Evolutionary conservation across 37 sponge, comb jelly and placozoan genomes (phyloP), one percentile per base, ranked within the genome.

Genomic region (Aphrocallistes beatrix): DNA sequence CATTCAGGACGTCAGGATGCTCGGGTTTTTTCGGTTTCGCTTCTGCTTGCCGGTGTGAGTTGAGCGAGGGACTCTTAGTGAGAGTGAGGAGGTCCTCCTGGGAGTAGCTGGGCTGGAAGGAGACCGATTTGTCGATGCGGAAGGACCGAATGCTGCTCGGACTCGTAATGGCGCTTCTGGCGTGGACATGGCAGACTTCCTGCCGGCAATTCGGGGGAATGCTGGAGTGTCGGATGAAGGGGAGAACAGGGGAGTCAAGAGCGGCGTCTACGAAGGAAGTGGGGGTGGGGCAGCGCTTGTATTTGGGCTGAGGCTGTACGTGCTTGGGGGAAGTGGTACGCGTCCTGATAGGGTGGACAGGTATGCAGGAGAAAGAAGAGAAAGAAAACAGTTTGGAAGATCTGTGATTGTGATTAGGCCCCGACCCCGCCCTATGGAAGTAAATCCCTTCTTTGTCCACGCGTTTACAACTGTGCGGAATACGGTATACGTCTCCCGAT

Each of bases 211-310:
- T 60, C 6, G 75, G 21, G 8, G 75, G 75, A 21, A 60, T 6
- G 75, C 75, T 60, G 10, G 75, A 32, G 75, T 60, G 75, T 13
- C 75, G 25, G 32, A 28, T 60, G 75, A 60, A 60, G 8, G 75
- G 34, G 25, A 60, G 75, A 28, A 30, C 3, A 6, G 75, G 75
- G 34, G 28, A 25, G 75, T 60, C 34, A 19, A 13, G 45, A 16
- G 13, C 13, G 45, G 10, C 45, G 10, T 60, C 75, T 60, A 28
- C n/a, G 21, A 60, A 60, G 34, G 32, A 60, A 30, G 75, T 60
- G 3, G 75, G 75, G 32, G 75, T 60, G 34, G 75, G 75, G n/a
- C 75, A 60, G 32, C 75, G 75, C 75, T 60, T 60, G 75, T 60
- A 60, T 13, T 60, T 60, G 8, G 75, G 75, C 75, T 60, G 75